Conservation (phyloP, 2,113 vertebrate genomes). For the Tinamus guttatus region DNA sequence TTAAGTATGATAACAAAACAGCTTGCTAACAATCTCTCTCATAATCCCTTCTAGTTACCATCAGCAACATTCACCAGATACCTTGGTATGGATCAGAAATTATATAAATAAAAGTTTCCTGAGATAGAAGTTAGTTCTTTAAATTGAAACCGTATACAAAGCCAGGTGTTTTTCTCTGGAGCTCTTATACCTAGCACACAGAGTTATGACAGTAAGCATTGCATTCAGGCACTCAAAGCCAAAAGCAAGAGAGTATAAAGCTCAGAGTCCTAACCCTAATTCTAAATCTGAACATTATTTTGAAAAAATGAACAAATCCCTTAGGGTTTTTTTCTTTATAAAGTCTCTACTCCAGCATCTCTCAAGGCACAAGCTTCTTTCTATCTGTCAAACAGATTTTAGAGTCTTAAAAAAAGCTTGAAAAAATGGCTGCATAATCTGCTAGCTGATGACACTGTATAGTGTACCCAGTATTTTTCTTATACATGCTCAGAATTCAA, state of each 20-base stretch:
- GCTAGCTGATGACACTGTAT: not conserved
- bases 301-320: not conserved
- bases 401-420: not conserved
- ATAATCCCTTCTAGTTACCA: not conserved
- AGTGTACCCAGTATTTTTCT: not conserved
- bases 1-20: not conserved
- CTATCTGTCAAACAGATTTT: not conserved
- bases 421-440: not conserved
- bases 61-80: not conserved
- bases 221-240: not conserved
- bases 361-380: not conserved
- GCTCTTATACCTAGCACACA: not conserved
- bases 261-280: not conserved
- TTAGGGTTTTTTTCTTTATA: slow-evolving; percentile 33
- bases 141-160: not conserved
- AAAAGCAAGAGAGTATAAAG: slow-evolving; percentile 6
- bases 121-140: not conserved
- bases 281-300: slow-evolving; percentile 1
- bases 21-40: not conserved
- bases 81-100: not conserved
- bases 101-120: not conserved
- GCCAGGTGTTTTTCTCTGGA: not conserved
- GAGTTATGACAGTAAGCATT: not conserved
- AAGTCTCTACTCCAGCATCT: slow-evolving; percentile 20
- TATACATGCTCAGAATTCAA: not conserved